Evolutionary conservation across 2,888 invertebrate species (phyloP).

Genomic region (Brassicogethes aeneus): DNA sequence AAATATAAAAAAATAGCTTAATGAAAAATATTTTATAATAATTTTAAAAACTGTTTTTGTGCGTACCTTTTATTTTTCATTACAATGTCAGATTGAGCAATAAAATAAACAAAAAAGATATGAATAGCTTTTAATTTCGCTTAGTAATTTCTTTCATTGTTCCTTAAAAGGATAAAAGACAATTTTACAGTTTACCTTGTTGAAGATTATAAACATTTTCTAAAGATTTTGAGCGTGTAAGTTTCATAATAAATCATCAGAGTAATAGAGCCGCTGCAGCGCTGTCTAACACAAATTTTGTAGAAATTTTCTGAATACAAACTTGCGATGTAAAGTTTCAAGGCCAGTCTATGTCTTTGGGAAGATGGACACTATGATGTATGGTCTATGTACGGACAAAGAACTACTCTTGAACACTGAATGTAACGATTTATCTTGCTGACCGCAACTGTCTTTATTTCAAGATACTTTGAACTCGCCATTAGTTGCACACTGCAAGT

Average conservation of each 20-base stretch:
- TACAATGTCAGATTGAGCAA: too few relatives aligned
- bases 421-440: constrained; percentile 30
- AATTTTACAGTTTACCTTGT: background rate
- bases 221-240: background rate
- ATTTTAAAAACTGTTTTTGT: too few relatives aligned
- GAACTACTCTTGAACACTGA: constrained; percentile 29
- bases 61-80: too few relatives aligned
- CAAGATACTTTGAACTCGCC: constrained; percentile 10
- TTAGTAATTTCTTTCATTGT: too few relatives aligned
- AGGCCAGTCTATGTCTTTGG: constrained; percentile 21
- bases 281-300: constrained; percentile 1
- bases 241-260: background rate
- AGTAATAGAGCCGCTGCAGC: background rate
- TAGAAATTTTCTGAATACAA: constrained; percentile 13
- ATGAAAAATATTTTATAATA: too few relatives aligned
- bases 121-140: too few relatives aligned
- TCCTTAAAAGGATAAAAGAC: too few relatives aligned
- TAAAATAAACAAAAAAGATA: too few relatives aligned
- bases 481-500: constrained; percentile 13
- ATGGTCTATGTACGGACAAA: constrained; percentile 26
- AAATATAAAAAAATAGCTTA: too few relatives aligned
- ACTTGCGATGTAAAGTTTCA: constrained; percentile 11
- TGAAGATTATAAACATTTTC: background rate
- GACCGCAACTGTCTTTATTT: constrained; percentile 22
- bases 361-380: constrained; percentile 31